phyloP scores from a whole-genome alignment of 2,113 vertebrate species.

The Leucosticte australis region DNA sequence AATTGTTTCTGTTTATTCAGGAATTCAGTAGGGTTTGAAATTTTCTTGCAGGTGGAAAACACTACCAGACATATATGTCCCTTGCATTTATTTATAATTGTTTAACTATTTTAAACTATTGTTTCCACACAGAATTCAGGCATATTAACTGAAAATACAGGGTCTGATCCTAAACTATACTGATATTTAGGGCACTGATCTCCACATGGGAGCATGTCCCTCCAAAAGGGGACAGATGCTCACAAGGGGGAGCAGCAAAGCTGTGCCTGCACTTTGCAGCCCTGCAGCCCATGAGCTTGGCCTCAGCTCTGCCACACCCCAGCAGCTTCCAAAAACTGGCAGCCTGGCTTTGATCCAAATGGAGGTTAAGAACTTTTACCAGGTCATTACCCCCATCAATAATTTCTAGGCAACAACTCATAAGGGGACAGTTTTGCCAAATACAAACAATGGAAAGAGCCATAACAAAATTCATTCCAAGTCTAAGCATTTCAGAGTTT shows the following conservation, averaged over 20 bases:
- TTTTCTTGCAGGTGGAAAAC: not conserved
- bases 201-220: rapidly evolving
- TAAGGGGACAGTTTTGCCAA: not conserved
- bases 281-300: not conserved
- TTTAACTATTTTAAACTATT: not conserved
- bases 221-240: not conserved
- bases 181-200: not conserved
- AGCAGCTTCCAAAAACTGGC: not conserved
- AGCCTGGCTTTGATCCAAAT: not conserved
- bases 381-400: not conserved
- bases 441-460: not conserved
- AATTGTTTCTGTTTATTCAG: not conserved
- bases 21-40: not conserved
- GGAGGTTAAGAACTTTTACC: not conserved
- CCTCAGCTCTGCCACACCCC: rapidly evolving
- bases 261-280: rapidly evolving
- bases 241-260: not conserved
- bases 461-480: not conserved
- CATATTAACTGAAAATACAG: not conserved
- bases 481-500: not conserved
- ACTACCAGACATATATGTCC: rapidly evolving
- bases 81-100: not conserved
- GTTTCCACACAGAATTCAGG: not conserved
- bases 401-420: not conserved
- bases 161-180: not conserved